Conservation (phyloP, 2,113 vertebrate genomes). For the Carassius gibelio region DNA sequence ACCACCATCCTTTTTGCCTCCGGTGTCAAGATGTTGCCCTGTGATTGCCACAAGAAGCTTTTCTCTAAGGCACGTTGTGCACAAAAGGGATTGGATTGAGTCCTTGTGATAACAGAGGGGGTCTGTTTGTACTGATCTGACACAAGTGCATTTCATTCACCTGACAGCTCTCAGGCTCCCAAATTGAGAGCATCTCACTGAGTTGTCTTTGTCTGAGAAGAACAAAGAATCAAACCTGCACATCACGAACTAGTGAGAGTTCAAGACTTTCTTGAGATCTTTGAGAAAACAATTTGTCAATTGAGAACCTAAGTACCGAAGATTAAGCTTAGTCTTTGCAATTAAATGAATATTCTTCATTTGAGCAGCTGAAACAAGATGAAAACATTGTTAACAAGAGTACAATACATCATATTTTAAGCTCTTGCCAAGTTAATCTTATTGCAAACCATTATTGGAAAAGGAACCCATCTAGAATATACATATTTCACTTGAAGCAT, state of each 20-base stretch:
- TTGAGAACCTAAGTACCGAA: neutral
- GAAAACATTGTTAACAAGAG: constrained; percentile 5
- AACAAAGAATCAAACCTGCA: constrained; percentile 58
- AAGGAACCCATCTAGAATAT: neutral
- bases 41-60: constrained; percentile 76
- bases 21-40: constrained; percentile 81
- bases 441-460: neutral
- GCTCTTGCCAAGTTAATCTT: neutral
- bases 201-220: constrained; percentile 55
- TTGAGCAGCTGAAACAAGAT: neutral
- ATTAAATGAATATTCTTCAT: neutral
- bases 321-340: constrained; percentile 6
- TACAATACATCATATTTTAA: constrained; percentile 15
- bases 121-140: constrained; percentile 51
- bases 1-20: constrained; percentile 73
- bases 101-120: constrained; percentile 51
- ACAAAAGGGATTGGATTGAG: constrained; percentile 70
- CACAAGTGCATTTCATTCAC: constrained; percentile 41
- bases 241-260: constrained; percentile 72
- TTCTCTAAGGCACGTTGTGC: constrained; percentile 63
- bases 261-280: neutral
- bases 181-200: constrained; percentile 34
- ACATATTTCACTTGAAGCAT: constrained; percentile 32
- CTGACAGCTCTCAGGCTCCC: neutral
- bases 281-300: neutral